A percentile compares a stretch with the other conserved stretches of the same genome.
These are phyloP conservation scores for Trichoplusia ni DNA, from an alignment of 1,140 invertebrate species.

Conservation along the genomic window DNA sequence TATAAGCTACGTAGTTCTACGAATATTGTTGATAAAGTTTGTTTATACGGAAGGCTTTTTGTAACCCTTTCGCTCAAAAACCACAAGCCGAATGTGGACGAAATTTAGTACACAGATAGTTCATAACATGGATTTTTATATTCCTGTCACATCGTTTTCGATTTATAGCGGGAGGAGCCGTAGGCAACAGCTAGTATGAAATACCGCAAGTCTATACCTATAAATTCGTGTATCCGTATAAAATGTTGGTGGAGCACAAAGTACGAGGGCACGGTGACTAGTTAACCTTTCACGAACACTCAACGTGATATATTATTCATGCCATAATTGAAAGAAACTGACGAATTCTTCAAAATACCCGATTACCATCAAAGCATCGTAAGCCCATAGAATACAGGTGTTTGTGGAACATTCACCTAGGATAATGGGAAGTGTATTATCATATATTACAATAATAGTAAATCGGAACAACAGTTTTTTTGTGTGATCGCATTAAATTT, in stretches of 20 bases:
- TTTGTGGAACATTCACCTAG: slow-evolving; percentile 29
- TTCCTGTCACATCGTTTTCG: too few species aligned
- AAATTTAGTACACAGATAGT: too few species aligned
- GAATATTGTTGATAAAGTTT: too few species aligned
- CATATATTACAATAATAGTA: slow-evolving; percentile 37
- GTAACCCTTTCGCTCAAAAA: too few species aligned
- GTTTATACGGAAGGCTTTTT: too few species aligned
- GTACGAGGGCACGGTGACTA: slow-evolving; percentile 47
- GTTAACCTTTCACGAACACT: slow-evolving; percentile 72
- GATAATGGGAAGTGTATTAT: slow-evolving; percentile 27
- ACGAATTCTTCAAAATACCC: slow-evolving; percentile 38
- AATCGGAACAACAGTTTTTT: slow-evolving; percentile 25
- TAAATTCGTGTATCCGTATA: neutral
- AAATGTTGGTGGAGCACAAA: neutral
- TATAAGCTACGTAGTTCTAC: too few species aligned
- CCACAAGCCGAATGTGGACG: too few species aligned
- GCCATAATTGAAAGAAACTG: slow-evolving; percentile 37
- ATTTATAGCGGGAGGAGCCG: too few species aligned
- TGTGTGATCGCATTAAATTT: slow-evolving; percentile 10
- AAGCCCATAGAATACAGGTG: slow-evolving; percentile 34
- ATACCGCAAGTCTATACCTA: too few species aligned
- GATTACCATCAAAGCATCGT: slow-evolving; percentile 13
- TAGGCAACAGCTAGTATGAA: too few species aligned
- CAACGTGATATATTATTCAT: slow-evolving; percentile 60
- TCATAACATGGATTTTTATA: too few species aligned